These are phyloP conservation scores for Clanis bilineata DNA, from an alignment of 2,888 invertebrate species.

Conservation along the genomic window DNA sequence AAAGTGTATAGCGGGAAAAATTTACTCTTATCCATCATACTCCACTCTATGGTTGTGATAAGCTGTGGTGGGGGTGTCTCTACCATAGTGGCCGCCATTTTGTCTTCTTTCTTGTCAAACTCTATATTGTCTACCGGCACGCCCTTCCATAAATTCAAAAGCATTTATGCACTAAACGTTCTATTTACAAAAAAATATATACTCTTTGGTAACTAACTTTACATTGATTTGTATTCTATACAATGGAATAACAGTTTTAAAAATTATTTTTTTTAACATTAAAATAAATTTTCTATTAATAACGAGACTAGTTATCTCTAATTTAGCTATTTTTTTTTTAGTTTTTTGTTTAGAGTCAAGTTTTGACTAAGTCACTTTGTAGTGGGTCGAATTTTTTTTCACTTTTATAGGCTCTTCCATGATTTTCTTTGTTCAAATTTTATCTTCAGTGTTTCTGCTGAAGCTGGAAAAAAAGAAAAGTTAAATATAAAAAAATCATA, in stretches of 20 bases:
- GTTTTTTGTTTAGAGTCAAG: constrained; percentile 26
- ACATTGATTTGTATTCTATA: constrained; percentile 37
- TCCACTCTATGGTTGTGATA: constrained; percentile 96
- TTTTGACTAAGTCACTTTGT: constrained; percentile 14
- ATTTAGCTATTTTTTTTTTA: constrained; percentile 28
- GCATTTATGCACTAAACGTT: constrained; percentile 40
- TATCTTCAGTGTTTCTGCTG: constrained; percentile 19
- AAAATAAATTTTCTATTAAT: constrained; percentile 20
- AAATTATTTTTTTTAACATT: constrained; percentile 21
- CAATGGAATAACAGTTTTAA: constrained; percentile 30
- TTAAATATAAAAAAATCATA: not conserved
- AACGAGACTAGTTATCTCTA: constrained; percentile 43
- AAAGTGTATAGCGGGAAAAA: constrained; percentile 96
- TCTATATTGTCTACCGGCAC: constrained; percentile 7
- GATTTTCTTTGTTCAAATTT: constrained; percentile 32
- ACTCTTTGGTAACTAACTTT: constrained; percentile 52
- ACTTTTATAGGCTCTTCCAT: constrained; percentile 60
- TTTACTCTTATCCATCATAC: constrained; percentile 98
- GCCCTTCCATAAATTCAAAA: constrained; percentile 46
- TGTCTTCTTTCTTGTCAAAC: constrained; percentile 16
- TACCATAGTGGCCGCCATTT: constrained; percentile 73
- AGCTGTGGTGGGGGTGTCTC: constrained; percentile 83
- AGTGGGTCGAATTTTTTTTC: constrained; percentile 8
- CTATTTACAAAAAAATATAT: constrained; percentile 18
- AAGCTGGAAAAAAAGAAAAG: constrained; percentile 42